Evolutionary conservation across 1,140 invertebrate genomes (phyloP), one percentile per base, ranked within the genome.

Genomic region (Nasonia giraulti): DNA sequence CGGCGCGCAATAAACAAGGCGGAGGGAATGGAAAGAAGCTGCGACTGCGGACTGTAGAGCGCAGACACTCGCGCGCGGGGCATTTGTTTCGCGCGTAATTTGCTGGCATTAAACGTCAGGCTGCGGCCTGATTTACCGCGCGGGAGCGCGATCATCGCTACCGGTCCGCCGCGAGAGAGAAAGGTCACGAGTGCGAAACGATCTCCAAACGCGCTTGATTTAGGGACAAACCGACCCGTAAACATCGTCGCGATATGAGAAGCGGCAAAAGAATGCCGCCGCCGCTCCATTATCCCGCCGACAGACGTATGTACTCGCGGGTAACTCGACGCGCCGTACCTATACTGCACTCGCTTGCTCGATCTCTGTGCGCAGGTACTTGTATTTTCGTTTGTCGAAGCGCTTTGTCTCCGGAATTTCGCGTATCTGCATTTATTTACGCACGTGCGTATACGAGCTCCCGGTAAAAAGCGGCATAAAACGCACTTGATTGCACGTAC

Each of bases 1-100:
- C 33, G 5, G 3, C 33, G 33, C 33, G 33, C 27, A 27, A 37
- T 37, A 37, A 37, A 37, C 33, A 37, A 37, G 33, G 33, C 33
- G 5, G 33, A 37, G 33, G 33, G 33, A 33, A 33, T 33, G 33
- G 33, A 33, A 33, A 33, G 33, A 33, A 33, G 33, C 33, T 33
- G 33, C 33, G 33, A 33, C 33, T 33, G 33, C 33, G 33, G 33
- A 33, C 33, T 33, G 5, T 5, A 5, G 3, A 5, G 33, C 4
- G 5, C 33, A 3, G 3, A 37, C 4, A 27, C 33, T 3, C 33
- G 33, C 2, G 33, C 33, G 33, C 33, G 33, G 86, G 82, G 88
- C 90, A 92, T 92, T 92, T 92, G 91, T 92, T 93, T 91, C 89
- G 89, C 91, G 90, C 91, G 91, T 92, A 93, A 92, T 92, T 92